Percentiles rank a stretch among this genome's conserved stretches.
Evolutionary conservation across 2,888 invertebrate species (phyloP).

Genomic region (Chalcis sispes): DNA sequence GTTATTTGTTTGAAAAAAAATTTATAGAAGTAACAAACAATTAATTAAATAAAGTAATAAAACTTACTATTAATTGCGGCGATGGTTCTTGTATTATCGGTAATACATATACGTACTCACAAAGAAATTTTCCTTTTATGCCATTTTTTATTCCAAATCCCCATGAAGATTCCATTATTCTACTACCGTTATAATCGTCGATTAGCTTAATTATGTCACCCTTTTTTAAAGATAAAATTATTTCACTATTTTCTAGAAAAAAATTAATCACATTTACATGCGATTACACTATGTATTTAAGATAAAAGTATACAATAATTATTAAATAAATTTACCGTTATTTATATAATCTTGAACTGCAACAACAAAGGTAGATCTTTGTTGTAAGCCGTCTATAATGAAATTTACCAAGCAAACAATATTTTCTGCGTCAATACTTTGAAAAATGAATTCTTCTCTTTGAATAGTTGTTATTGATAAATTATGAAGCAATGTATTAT

Average conservation of each 20-base stretch:
- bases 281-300: neutral
- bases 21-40: neutral
- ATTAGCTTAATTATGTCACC: constrained; percentile 91
- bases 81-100: constrained; percentile 89
- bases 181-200: constrained; percentile 85
- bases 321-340: constrained; percentile 67
- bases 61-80: constrained; percentile 64
- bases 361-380: constrained; percentile 89
- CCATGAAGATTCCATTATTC: constrained; percentile 84
- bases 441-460: constrained; percentile 93
- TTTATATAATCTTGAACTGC: constrained; percentile 82
- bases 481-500: constrained; percentile 79
- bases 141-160: constrained; percentile 85
- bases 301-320: neutral
- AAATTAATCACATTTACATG: neutral
- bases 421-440: constrained; percentile 91
- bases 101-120: constrained; percentile 90
- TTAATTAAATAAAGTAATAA: neutral
- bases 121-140: constrained; percentile 88
- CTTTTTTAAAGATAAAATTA: constrained; percentile 78
- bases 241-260: neutral
- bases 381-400: constrained; percentile 90
- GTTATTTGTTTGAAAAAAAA: constrained; percentile 9
- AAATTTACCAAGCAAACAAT: constrained; percentile 89
- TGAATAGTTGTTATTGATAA: constrained; percentile 89